phyloP scores from a whole-genome alignment of 2,888 invertebrate genomes.

The Torymus aiolomorphi region DNA sequence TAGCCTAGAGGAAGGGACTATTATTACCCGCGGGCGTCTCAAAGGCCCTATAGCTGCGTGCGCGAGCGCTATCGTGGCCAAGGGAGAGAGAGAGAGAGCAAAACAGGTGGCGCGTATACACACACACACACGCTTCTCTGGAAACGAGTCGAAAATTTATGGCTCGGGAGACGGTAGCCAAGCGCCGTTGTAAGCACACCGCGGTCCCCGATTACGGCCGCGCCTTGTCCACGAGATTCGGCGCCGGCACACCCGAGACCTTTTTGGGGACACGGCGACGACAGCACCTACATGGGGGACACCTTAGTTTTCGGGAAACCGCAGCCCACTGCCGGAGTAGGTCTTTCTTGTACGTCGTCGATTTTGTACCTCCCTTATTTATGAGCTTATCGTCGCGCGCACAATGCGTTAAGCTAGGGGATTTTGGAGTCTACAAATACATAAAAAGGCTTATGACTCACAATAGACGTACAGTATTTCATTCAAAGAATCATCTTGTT shows the following conservation, averaged over 20 bases:
- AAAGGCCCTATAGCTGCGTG: constrained; percentile 21
- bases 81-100: constrained; percentile 27
- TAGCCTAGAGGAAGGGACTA: constrained; percentile 58
- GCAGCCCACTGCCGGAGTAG: no score
- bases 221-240: neutral
- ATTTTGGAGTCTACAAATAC: no score
- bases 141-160: constrained; percentile 63
- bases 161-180: constrained; percentile 54
- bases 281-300: neutral
- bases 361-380: no score
- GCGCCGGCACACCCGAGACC: neutral
- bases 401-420: no score
- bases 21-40: constrained; percentile 51
- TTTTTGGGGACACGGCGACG: constrained; percentile 12
- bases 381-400: no score
- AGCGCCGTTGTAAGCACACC: neutral
- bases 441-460: no score
- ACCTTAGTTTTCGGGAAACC: no score
- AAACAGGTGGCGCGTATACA: constrained; percentile 57
- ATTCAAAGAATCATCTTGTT: no score
- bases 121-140: neutral
- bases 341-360: no score
- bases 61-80: neutral
- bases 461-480: no score
- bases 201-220: neutral